Evolutionary conservation across 1,140 invertebrate genomes (phyloP).

Genomic region (Drosophila sulfurigaster): DNA sequence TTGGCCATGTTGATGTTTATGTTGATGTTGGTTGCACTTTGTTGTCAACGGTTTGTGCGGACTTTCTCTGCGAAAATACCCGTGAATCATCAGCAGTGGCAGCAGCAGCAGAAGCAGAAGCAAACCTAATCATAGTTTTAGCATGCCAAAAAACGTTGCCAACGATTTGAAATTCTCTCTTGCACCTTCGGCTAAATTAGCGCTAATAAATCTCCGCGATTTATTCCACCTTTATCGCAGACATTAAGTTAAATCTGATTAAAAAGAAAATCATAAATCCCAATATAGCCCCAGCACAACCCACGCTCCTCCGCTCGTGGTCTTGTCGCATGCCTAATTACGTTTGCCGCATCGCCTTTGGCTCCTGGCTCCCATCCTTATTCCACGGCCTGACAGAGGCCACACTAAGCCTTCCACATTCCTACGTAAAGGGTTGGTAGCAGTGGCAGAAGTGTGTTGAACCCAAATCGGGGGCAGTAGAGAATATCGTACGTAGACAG

Average conservation of each 20-base stretch:
- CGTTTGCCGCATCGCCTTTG: conserved; percentile 38
- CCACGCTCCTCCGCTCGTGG: conserved; percentile 15
- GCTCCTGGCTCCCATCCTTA: conserved; percentile 17
- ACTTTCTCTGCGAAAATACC: background rate
- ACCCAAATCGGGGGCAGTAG: conserved; percentile 3
- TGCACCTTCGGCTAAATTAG: conserved; percentile 56
- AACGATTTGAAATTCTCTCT: conserved; percentile 28
- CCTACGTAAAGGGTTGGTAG: conserved; percentile 21
- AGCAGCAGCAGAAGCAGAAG: background rate
- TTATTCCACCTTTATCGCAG: conserved; percentile 71
- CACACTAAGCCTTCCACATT: conserved; percentile 50
- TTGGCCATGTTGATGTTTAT: background rate
- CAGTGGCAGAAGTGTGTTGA: background rate
- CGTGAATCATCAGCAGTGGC: background rate
- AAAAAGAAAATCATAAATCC: conserved; percentile 71
- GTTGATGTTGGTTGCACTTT: conserved; percentile 8
- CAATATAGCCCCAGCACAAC: conserved; percentile 50
- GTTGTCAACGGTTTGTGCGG: conserved; percentile 19
- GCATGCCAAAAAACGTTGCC: conserved; percentile 1
- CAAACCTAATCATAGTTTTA: conserved; percentile 9
- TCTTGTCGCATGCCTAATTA: conserved; percentile 65
- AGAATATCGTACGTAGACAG: too few relatives aligned
- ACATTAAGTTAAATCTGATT: conserved; percentile 72
- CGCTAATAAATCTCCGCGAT: conserved; percentile 63
- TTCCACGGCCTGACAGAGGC: background rate